Percentiles rank a stretch among this genome's conserved stretches.
These are phyloP conservation scores for Corythornis madagascariensis DNA, from an alignment of 2,113 vertebrate genomes.

Conservation along the genomic window DNA sequence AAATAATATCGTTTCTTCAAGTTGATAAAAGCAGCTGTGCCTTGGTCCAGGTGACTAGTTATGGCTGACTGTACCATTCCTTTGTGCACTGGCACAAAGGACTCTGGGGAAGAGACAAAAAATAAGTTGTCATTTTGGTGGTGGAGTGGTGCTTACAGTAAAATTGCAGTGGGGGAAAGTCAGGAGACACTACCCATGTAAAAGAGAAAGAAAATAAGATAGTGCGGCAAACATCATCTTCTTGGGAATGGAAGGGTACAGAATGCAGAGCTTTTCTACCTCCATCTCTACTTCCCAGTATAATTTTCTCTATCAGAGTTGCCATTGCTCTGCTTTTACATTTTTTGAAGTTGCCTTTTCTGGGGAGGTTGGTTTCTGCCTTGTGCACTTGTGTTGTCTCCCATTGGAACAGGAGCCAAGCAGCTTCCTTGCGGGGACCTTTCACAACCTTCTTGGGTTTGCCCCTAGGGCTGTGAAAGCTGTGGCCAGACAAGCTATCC, in stretches of 20 bases:
- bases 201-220: background rate
- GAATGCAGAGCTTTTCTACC: background rate
- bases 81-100: background rate
- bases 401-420: background rate
- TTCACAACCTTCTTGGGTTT: background rate
- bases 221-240: background rate
- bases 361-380: background rate
- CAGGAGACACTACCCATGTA: fast-evolving
- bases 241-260: background rate
- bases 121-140: background rate
- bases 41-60: background rate
- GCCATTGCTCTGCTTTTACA: background rate
- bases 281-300: background rate
- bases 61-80: background rate
- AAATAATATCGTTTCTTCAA: background rate
- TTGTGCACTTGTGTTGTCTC: background rate
- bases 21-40: background rate
- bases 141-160: background rate
- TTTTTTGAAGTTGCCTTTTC: background rate
- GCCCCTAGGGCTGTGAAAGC: background rate
- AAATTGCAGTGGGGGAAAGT: background rate
- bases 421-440: background rate
- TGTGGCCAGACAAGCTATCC: background rate
- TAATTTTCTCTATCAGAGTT: background rate
- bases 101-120: background rate